Conservation (phyloP, 2,113 vertebrate species). For the Percina caprodes region DNA sequence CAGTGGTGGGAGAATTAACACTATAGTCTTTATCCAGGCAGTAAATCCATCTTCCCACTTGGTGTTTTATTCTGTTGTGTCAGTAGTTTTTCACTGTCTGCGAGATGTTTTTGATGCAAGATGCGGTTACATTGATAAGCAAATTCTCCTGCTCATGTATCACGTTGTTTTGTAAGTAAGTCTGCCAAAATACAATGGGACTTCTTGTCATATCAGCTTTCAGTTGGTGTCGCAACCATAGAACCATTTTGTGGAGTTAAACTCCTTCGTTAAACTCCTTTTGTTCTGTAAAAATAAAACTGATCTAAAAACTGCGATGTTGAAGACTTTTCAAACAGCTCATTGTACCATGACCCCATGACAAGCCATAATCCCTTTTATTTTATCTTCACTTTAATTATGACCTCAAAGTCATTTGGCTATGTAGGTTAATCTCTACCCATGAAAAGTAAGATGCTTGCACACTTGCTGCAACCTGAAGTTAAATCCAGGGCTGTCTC, state of each 20-base stretch:
- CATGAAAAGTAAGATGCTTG: conserved; percentile 29
- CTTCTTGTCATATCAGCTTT: conserved; percentile 65
- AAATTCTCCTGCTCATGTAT: conserved; percentile 45
- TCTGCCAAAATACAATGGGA: conserved; percentile 52
- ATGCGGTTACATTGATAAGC: conserved; percentile 63
- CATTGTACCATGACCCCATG: conserved; percentile 12
- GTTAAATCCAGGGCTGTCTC: conserved; percentile 28
- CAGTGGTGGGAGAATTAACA: conserved; percentile 33
- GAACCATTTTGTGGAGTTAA: conserved; percentile 24
- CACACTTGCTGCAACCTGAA: conserved; percentile 36
- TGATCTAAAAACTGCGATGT: conserved; percentile 13
- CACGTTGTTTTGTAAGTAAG: conserved; percentile 48
- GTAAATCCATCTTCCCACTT: conserved; percentile 41
- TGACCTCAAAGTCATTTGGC: conserved; percentile 50
- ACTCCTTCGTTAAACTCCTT: too few species aligned
- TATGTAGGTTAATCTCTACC: conserved; percentile 25
- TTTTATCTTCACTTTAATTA: conserved; percentile 55
- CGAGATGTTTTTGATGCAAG: conserved; percentile 24
- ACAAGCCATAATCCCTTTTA: conserved; percentile 41
- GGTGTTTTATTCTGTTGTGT: conserved; percentile 37
- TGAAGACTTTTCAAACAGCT: conserved; percentile 35
- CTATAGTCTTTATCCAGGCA: conserved; percentile 19
- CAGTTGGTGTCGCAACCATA: conserved; percentile 35
- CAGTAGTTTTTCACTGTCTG: conserved; percentile 7
- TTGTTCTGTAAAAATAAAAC: conserved; percentile 16